Evolutionary conservation across 2,888 invertebrate species (phyloP), one percentile per base, ranked within the genome.

Genomic region (Caenorhabditis wallacei): DNA sequence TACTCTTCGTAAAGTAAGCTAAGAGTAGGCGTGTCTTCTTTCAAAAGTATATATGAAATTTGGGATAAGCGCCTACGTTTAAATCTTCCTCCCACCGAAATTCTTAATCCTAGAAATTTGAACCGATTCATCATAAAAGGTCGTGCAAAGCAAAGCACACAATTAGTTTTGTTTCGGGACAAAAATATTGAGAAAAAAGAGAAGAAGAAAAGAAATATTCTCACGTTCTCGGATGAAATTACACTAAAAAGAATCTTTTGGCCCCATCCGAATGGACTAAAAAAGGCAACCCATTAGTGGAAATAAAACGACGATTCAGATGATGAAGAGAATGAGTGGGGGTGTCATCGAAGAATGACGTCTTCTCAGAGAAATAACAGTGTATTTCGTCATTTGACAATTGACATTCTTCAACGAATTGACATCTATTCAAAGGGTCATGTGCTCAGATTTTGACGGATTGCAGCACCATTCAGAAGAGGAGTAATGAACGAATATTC

Each of bases 161-260:
- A 76, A 68, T 63, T 68, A 68, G 68, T 57, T 56, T 61, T n/a
- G 8, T 10, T 59, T 59, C 13, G 8, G 13, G 18, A 26, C n/a
- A n/a, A n/a, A 18, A 48, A 48, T 48, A 18, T 7, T 3, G 7
- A n/a, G 18, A 16, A 48, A 46, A 26, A 40, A 4, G 22, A 43
- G 57, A 43, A 18, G 22, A 20, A 46, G 54, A 18, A 24, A 20
- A 10, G 43, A 13, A 30, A n/a, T 20, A 35, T 74, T 74, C 72
- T 63, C 72, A 74, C 72, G 72, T 74, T 74, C 46, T 64, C 63
- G 72, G 64, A 74, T 74, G 72, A 63, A 74, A 74, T 71, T 71
- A 59, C 71, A 61, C 26, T 61, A 20, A 43, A 8, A 71, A 59
- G 61, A 35, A 48, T 54, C 57, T 70, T 22, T 53, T 40, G 48